These are phyloP conservation scores for Spisula subtruncata DNA, from an alignment of 2,888 invertebrate species.

Conservation along the genomic window DNA sequence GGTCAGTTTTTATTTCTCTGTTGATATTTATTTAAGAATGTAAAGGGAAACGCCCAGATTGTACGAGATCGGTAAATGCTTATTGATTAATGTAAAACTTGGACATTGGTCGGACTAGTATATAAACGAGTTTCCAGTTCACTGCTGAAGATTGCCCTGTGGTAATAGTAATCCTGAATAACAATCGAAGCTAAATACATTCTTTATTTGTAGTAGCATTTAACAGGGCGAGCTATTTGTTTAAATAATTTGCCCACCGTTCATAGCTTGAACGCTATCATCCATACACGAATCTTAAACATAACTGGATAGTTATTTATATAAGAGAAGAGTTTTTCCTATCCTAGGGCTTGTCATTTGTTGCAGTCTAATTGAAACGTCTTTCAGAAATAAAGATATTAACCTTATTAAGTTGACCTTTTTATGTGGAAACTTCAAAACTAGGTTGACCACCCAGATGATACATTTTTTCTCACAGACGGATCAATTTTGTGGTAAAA, in stretches of 20 bases:
- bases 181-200: not conserved
- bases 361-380: not conserved
- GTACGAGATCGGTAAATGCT: not conserved
- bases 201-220: constrained; percentile 23
- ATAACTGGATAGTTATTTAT: not conserved
- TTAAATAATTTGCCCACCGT: constrained; percentile 19
- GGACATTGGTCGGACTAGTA: not conserved
- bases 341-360: not conserved
- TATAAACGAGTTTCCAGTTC: not conserved
- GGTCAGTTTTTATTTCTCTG: not conserved
- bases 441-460: too few relatives aligned
- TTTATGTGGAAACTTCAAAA: too few relatives aligned
- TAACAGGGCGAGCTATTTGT: not conserved
- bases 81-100: constrained; percentile 5
- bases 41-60: constrained; percentile 18
- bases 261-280: not conserved
- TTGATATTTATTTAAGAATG: not conserved
- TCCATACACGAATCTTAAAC: not conserved
- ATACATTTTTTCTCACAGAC: too few relatives aligned
- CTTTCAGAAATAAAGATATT: not conserved
- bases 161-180: not conserved
- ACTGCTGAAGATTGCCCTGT: not conserved
- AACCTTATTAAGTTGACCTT: too few relatives aligned
- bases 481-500: too few relatives aligned
- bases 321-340: not conserved